These are phyloP conservation scores for Iguana delicatissima DNA, from an alignment of 2,797 vertebrate genomes.

Conservation along the genomic window DNA sequence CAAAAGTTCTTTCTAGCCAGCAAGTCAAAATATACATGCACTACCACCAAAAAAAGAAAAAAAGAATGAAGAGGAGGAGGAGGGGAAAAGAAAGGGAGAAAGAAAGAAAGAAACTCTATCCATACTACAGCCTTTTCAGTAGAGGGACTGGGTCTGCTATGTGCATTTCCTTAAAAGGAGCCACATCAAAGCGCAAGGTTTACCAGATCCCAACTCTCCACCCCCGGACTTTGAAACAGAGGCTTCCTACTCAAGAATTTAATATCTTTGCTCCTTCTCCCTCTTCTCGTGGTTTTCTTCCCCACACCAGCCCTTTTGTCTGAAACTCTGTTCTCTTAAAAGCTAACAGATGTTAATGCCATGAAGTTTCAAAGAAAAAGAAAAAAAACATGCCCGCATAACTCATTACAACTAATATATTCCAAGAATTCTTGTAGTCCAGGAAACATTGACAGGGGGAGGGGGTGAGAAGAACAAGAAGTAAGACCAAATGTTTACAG, in stretches of 20 bases:
- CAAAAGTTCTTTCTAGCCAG: constrained; percentile 5
- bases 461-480: constrained; percentile 18
- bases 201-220: constrained; percentile 75
- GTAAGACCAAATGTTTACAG: constrained; percentile 59
- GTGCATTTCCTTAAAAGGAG: constrained; percentile 79
- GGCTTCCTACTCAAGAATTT: constrained; percentile 76
- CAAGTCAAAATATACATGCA: background rate
- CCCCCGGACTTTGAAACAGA: constrained; percentile 70
- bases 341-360: constrained; percentile 84
- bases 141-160: constrained; percentile 50
- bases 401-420: constrained; percentile 74
- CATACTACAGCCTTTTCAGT: background rate
- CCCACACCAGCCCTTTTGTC: constrained; percentile 73
- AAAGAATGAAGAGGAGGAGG: no score
- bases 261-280: constrained; percentile 68
- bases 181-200: constrained; percentile 80
- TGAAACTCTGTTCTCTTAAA: constrained; percentile 79
- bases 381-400: constrained; percentile 69
- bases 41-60: background rate
- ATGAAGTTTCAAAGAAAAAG: constrained; percentile 75
- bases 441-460: constrained; percentile 68
- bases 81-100: background rate
- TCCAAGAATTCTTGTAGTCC: constrained; percentile 76
- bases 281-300: background rate
- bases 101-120: background rate